phyloP scores from a whole-genome alignment of 2,113 vertebrate species.

The Bucco capensis region DNA sequence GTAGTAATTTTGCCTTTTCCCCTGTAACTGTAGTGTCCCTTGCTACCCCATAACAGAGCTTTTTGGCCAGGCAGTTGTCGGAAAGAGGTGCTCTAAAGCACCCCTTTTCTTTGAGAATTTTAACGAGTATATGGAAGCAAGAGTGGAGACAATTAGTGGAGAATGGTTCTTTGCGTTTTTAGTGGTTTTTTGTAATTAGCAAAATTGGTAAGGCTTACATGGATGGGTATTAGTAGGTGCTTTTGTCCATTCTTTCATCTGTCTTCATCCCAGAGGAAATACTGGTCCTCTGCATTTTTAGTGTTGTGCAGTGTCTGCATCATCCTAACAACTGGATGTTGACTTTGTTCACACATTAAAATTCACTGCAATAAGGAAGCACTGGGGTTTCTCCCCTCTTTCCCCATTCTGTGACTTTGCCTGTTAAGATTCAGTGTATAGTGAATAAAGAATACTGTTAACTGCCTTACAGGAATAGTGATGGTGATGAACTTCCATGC shows the following conservation, averaged over 20 bases:
- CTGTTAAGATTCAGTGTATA: neutral
- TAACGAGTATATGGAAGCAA: neutral
- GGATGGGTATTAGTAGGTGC: neutral
- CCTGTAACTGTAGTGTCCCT: rapidly evolving
- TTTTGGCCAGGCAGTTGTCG: neutral
- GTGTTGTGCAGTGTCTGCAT: neutral
- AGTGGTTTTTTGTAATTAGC: neutral
- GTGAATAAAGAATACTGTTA: neutral
- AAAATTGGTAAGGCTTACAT: neutral
- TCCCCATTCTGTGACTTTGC: rapidly evolving
- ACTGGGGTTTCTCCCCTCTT: rapidly evolving
- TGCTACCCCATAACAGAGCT: neutral
- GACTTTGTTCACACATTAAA: neutral
- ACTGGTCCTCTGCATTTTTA: neutral
- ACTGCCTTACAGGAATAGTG: neutral
- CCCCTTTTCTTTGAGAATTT: neutral
- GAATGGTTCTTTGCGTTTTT: neutral
- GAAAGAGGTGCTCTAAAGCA: neutral
- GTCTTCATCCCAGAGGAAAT: neutral
- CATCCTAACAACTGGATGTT: neutral
- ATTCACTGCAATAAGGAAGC: neutral
- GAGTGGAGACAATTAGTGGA: neutral
- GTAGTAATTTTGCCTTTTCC: neutral
- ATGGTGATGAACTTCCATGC: neutral
- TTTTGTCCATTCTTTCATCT: neutral